Evolutionary conservation across 2,113 vertebrate species (phyloP).

Genomic region (Smithornis capensis): DNA sequence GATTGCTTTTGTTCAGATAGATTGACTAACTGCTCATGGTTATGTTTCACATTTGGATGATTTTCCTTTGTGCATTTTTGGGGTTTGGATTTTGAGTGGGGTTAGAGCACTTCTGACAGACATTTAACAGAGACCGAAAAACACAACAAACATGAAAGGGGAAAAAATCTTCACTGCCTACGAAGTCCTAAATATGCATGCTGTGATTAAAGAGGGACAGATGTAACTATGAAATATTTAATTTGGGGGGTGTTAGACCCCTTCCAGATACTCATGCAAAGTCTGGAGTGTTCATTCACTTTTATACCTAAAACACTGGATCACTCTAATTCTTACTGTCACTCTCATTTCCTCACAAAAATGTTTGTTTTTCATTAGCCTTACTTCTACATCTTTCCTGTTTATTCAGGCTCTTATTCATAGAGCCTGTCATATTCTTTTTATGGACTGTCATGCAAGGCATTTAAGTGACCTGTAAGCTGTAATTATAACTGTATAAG

Average conservation of each 20-base stretch:
- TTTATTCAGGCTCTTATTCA: not conserved
- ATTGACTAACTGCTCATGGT: not conserved
- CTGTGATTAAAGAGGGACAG: not conserved
- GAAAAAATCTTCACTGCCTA: not conserved
- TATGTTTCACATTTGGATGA: not conserved
- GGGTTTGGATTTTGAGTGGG: not conserved
- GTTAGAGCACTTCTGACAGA: not conserved
- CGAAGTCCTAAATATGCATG: not conserved
- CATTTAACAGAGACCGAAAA: not conserved
- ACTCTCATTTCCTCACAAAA: not conserved
- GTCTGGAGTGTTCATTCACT: not conserved
- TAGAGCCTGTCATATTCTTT: not conserved
- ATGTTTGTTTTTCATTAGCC: conserved; percentile 17
- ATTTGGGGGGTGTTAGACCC: not conserved
- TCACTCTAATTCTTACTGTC: not conserved
- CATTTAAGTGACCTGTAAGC: not conserved
- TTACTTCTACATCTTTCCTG: not conserved
- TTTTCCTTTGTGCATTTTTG: not conserved
- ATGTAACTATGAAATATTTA: not conserved
- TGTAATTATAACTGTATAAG: not conserved
- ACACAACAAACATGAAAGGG: not conserved
- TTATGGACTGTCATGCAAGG: not conserved
- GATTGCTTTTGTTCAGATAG: not conserved
- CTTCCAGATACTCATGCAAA: not conserved
- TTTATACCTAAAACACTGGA: not conserved